Evolutionary conservation across 2,113 vertebrate species (phyloP).

Genomic region (Smithornis capensis): DNA sequence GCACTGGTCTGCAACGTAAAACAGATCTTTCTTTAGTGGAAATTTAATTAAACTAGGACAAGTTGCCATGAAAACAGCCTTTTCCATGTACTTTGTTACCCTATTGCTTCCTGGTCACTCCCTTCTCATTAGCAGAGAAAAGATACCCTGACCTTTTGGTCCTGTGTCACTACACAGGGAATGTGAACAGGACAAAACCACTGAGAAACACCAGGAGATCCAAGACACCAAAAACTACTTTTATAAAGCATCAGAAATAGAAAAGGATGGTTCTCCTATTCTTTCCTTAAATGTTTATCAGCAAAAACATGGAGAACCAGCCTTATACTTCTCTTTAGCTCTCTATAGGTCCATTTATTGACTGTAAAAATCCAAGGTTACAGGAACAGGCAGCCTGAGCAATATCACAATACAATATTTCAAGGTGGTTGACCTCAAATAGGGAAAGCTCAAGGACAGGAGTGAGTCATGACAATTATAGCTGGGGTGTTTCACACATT

Average conservation of each 20-base stretch:
- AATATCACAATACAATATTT: neutral
- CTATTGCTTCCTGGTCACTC: neutral
- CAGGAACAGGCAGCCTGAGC: neutral
- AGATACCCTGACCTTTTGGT: neutral
- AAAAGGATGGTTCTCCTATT: neutral
- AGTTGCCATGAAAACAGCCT: neutral
- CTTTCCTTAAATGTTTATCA: neutral
- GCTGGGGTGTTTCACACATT: neutral
- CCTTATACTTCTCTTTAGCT: neutral
- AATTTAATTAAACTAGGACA: neutral
- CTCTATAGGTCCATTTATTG: neutral
- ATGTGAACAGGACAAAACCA: neutral
- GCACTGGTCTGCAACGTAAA: neutral
- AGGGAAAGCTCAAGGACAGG: neutral
- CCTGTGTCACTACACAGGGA: neutral
- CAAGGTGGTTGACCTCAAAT: neutral
- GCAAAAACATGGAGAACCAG: neutral
- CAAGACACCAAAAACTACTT: neutral
- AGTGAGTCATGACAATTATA: neutral
- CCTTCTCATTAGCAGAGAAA: neutral
- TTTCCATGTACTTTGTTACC: neutral
- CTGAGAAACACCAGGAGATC: neutral
- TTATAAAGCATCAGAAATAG: neutral
- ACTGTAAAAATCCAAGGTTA: neutral
- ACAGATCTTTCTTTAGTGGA: neutral